Conservation (phyloP, 2,888 invertebrate species). For the Diarsia dahlii region DNA sequence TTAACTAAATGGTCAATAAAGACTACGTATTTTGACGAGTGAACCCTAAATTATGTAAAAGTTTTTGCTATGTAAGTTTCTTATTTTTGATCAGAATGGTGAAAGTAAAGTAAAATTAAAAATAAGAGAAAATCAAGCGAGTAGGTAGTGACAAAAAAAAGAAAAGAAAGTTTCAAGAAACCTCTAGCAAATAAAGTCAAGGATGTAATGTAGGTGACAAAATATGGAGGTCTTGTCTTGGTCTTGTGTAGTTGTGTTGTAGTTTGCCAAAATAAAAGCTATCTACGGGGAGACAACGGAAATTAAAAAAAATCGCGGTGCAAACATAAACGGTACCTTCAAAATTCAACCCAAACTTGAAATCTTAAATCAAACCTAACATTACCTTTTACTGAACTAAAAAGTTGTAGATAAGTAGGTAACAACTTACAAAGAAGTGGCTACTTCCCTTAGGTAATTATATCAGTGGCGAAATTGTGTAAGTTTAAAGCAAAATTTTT, state of each 20-base stretch:
- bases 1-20: background rate
- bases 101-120: background rate
- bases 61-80: background rate
- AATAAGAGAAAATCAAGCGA: background rate
- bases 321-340: background rate
- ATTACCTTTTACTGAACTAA: conserved; percentile 65
- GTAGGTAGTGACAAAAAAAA: background rate
- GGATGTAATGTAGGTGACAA: conserved; percentile 7
- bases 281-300: too few species aligned
- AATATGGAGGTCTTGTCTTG: background rate
- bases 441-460: conserved; percentile 68
- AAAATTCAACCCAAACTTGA: conserved; percentile 31
- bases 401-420: conserved; percentile 63
- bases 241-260: too few species aligned
- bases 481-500: conserved; percentile 75
- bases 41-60: background rate
- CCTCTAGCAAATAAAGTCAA: background rate
- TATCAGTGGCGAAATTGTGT: conserved; percentile 72
- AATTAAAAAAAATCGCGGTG: conserved; percentile 16
- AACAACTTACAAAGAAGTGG: conserved; percentile 64
- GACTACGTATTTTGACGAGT: background rate
- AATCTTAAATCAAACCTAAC: conserved; percentile 53
- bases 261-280: background rate
- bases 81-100: background rate
- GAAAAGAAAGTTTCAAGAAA: background rate